Conservation (phyloP, 2,888 invertebrate species). For the Netelia fuscicornis region DNA sequence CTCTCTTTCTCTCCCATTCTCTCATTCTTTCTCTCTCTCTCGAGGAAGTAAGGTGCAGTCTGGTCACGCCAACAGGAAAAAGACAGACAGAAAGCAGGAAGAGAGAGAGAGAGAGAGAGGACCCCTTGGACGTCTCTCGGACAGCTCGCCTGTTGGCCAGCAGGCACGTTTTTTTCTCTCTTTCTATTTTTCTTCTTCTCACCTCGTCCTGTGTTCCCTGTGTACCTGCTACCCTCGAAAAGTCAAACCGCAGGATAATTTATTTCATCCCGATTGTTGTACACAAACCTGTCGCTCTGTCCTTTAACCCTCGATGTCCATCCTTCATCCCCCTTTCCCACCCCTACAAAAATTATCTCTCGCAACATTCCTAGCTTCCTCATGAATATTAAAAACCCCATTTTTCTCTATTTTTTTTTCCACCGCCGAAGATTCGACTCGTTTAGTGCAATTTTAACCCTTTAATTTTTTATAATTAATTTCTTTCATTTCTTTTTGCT, state of each 20-base stretch:
- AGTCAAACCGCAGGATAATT: slow-evolving; percentile 62
- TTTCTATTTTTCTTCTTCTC: slow-evolving; percentile 32
- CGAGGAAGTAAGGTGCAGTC: slow-evolving; percentile 65
- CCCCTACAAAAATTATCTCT: slow-evolving; percentile 21
- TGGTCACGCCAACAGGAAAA: not conserved
- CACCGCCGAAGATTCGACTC: slow-evolving; percentile 6
- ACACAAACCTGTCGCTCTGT: slow-evolving; percentile 56
- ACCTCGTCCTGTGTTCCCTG: slow-evolving; percentile 23
- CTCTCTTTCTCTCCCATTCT: slow-evolving; percentile 81
- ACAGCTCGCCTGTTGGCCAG: slow-evolving; percentile 52
- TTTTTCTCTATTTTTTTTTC: not conserved
- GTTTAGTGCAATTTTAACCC: not conserved
- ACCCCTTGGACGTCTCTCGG: slow-evolving; percentile 51
- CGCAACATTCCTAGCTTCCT: slow-evolving; percentile 15
- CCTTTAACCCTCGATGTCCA: slow-evolving; percentile 26
- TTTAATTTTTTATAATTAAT: not conserved
- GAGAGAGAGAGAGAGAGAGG: not conserved
- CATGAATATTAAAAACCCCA: slow-evolving; percentile 49
- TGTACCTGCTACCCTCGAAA: slow-evolving; percentile 54
- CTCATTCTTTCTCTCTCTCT: slow-evolving; percentile 72
- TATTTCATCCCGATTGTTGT: slow-evolving; percentile 46
- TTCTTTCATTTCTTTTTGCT: not conserved
- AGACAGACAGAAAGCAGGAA: not conserved
- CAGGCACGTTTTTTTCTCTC: slow-evolving; percentile 30
- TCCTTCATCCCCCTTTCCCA: slow-evolving; percentile 18